Base-by-base conservation (phyloP, 2,888 invertebrate species). In the Cephus rjabovi region DNA sequence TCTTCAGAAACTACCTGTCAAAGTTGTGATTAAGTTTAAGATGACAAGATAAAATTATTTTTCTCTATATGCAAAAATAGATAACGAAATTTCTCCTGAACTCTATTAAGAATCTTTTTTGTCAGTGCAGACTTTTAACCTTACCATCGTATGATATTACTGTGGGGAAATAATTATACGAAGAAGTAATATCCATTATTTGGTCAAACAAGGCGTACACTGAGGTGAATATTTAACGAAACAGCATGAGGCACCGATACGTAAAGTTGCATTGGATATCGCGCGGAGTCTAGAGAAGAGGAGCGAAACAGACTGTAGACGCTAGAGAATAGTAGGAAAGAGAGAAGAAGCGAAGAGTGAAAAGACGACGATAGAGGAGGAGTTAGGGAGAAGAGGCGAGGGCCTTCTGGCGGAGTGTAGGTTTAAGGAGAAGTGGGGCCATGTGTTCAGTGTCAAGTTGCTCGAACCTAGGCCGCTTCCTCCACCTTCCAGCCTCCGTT, bases 401-500 rank as follows among this genome's bases (percentile, higher is more conserved):
- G 80, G 84, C 86, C 87, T 87, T 87, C 87, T 87, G 88, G 89
- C 83, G 86, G 88, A 89, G 89, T 88, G 89, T 87, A 85, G 87
- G 86, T 87, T 84, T 87, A 87, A 90, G 89, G 80, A 87, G 87
- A 90, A 91, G 90, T 90, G 88, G 89, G 86, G 91, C 91, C 91
- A 91, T 91, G 89, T 91, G 91, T 91, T 91, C 85, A 90, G 91
- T 90, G 90, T 91, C 91, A 90, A 89, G 89, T 90, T 91, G 90
- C 90, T 86, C 84, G 87, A 86, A 86, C 84, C 85, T 70, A 76
- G 79, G 77, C 81, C 76, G 81, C 81, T 84, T 81, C 80, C 79
- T 81, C 81, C 80, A 76, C 79, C 77, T 73, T 74, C 69, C 73
- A 70, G 75, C 70, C 37, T 78, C 74, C 79, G 74, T 69, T 73